Percentiles rank a stretch among this genome's conserved stretches.
phyloP scores from a whole-genome alignment of 2,888 invertebrate genomes.

The Plagodis pulveraria region DNA sequence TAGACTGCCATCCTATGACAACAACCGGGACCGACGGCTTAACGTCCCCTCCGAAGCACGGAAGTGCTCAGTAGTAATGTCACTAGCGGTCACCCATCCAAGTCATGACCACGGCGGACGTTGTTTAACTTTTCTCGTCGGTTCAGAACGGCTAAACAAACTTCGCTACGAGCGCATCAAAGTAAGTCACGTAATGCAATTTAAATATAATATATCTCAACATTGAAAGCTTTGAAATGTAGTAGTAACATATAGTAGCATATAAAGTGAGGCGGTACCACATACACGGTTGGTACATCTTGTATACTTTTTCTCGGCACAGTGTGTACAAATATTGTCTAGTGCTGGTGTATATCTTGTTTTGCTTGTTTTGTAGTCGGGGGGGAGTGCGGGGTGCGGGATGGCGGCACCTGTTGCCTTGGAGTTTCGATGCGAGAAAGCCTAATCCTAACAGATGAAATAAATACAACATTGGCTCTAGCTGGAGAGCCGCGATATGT shows the following conservation, averaged over 20 bases:
- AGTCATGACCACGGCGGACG: too few species aligned
- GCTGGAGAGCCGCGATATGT: constrained; percentile 51
- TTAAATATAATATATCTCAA: too few species aligned
- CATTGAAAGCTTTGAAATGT: not conserved
- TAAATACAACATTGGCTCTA: constrained; percentile 71
- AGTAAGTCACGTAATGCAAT: too few species aligned
- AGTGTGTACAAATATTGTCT: constrained; percentile 66
- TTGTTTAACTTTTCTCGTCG: too few species aligned
- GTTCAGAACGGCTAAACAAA: too few species aligned
- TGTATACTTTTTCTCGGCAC: constrained; percentile 61
- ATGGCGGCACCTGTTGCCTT: constrained; percentile 73
- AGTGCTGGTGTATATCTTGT: constrained; percentile 64
- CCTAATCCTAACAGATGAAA: constrained; percentile 78
- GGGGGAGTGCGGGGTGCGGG: constrained; percentile 29
- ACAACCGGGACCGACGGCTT: too few species aligned
- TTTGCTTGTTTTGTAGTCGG: constrained; percentile 63
- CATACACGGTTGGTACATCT: constrained; percentile 37
- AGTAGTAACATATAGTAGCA: not conserved
- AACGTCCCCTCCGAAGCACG: too few species aligned
- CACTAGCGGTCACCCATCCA: too few species aligned
- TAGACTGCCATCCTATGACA: too few species aligned
- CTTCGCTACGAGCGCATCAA: too few species aligned
- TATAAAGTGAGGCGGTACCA: constrained; percentile 1
- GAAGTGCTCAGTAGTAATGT: too few species aligned
- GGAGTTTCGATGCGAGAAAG: constrained; percentile 60